Evolutionary conservation across 2,888 invertebrate genomes (phyloP).

Genomic region (Hydropsyche betteni): DNA sequence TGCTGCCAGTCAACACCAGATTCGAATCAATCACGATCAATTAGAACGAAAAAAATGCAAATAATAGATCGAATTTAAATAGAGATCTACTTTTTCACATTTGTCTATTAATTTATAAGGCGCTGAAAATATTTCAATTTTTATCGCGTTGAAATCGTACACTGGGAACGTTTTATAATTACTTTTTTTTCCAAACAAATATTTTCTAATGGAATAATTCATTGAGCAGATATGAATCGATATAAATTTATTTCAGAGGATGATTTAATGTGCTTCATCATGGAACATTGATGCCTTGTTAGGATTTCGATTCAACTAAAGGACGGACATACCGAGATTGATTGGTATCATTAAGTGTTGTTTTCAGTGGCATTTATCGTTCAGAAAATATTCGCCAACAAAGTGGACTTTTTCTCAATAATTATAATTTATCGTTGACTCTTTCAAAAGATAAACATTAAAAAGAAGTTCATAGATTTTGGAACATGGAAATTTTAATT

Average conservation of each 20-base stretch:
- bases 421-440: no score
- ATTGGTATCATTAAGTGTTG: slow-evolving; percentile 30
- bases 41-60: slow-evolving; percentile 23
- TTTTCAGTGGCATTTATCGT: slow-evolving; percentile 26
- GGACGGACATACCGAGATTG: slow-evolving; percentile 28
- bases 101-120: slow-evolving; percentile 10
- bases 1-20: slow-evolving; percentile 29
- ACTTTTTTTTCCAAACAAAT: no score
- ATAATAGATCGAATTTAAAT: slow-evolving; percentile 20
- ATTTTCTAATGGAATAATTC: no score
- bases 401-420: slow-evolving; percentile 6
- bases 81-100: slow-evolving; percentile 15
- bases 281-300: slow-evolving; percentile 6
- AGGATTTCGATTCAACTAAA: slow-evolving; percentile 3
- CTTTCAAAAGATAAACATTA: no score
- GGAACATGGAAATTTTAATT: no score
- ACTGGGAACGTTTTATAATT: no score
- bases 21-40: slow-evolving; percentile 29
- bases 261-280: background rate
- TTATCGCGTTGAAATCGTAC: no score
- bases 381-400: slow-evolving; percentile 30
- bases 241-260: no score
- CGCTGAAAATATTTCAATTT: no score
- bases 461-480: no score
- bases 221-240: no score